Evolutionary conservation across 2,888 invertebrate species (phyloP), one percentile per base, ranked within the genome.

Genomic region (Drosophila flavopinicola): DNA sequence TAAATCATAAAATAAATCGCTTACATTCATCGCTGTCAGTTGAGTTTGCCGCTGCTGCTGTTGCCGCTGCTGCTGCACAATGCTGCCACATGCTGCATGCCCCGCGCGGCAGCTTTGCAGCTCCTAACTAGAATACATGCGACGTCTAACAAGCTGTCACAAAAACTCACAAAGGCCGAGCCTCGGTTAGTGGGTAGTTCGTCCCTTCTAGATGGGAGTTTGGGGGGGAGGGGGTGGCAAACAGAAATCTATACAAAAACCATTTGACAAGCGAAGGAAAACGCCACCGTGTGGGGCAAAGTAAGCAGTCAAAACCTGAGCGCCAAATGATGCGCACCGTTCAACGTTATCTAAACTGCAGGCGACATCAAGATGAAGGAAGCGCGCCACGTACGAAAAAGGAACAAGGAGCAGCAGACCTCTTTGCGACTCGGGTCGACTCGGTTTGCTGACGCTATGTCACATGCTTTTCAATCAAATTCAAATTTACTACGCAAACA

Each of bases 1-100:
- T 85, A 85, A 85, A 85, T 85, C 85, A 85, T 85, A 85, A 87
- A 80, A 85, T 88, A 85, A 88, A 87, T 88, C 87, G 88, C 85
- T 76, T 88, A 83, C 83, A 85, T 85, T 77, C 77, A 82, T 82
- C 87, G 87, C 72, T 87, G 82, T 87, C 82, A 69, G 85, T 61
- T 74, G n/a, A n/a, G n/a, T n/a, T n/a, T n/a, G n/a, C n/a, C n/a
- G n/a, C n/a, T n/a, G n/a, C n/a, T n/a, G n/a, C n/a, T n/a, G n/a
- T n/a, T n/a, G n/a, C n/a, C n/a, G n/a, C n/a, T 74, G 66, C 48
- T 74, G 72, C 44, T 65, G 85, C 87, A 82, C 85, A 86, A 84
- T 79, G 74, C 74, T 64, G 49, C 53, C 69, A 38, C 33, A 37
- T 48, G 56, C 24, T 42, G 9, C 53, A 15, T 35, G 23, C 15